These are phyloP conservation scores for Muntiacus reevesi DNA, from an alignment of 2,113 vertebrate genomes.

Conservation along the genomic window DNA sequence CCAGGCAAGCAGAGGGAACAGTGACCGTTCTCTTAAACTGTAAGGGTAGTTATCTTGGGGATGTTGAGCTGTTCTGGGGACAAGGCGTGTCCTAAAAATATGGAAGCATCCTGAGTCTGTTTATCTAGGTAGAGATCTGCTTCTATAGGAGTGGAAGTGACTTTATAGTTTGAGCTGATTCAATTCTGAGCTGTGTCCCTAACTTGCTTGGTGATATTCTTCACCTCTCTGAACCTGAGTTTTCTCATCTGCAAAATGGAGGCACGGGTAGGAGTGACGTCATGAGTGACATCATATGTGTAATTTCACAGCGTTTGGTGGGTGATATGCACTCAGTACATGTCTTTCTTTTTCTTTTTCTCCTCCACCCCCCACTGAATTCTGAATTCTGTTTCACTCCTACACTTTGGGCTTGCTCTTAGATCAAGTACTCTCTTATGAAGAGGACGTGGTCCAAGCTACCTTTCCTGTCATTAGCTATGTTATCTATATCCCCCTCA, in stretches of 20 bases:
- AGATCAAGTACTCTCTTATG: not conserved
- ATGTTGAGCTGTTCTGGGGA: not conserved
- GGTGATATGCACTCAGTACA: not conserved
- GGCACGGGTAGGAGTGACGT: not conserved
- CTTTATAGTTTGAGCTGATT: not conserved
- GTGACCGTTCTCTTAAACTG: not conserved
- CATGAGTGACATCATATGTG: not conserved
- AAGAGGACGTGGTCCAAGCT: not conserved
- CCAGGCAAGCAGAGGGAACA: not conserved
- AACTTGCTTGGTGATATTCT: not conserved
- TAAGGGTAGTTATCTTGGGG: not conserved
- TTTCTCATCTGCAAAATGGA: not conserved
- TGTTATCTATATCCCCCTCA: not conserved
- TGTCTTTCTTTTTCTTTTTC: not conserved
- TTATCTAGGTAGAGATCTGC: not conserved
- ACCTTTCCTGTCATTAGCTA: not conserved
- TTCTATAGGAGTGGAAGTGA: not conserved
- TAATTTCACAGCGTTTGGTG: not conserved
- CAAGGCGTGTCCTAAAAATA: not conserved
- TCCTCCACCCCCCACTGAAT: not conserved
- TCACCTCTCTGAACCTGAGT: not conserved
- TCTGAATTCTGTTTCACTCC: not conserved
- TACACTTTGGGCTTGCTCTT: not conserved
- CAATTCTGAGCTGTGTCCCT: not conserved
- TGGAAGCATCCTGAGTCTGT: not conserved